These are phyloP conservation scores for Athalia circularis DNA, from an alignment of 2,888 invertebrate genomes.

Conservation along the genomic window DNA sequence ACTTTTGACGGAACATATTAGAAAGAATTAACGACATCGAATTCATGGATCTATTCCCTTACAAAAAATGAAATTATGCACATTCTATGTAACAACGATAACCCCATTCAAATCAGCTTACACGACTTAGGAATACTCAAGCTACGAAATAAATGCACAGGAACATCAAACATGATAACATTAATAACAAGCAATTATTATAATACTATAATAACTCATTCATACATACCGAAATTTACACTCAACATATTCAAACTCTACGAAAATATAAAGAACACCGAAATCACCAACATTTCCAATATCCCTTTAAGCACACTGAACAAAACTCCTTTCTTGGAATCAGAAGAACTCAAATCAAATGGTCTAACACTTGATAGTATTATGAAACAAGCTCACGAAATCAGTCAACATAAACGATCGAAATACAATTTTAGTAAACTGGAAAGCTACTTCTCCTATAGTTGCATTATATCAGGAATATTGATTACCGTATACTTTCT, in stretches of 20 bases:
- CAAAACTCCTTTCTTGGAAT: neutral
- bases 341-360: neutral
- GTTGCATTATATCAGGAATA: neutral
- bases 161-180: neutral
- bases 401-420: neutral
- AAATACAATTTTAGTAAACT: neutral
- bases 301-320: neutral
- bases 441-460: neutral
- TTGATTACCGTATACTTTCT: neutral
- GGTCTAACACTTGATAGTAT: neutral
- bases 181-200: neutral
- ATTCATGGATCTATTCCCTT: slow-evolving; percentile 4
- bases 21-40: slow-evolving; percentile 3
- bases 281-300: neutral
- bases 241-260: neutral
- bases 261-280: neutral
- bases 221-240: neutral
- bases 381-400: neutral
- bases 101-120: neutral
- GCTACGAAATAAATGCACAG: neutral
- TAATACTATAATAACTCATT: neutral
- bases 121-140: neutral
- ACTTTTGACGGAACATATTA: neutral
- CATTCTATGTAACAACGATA: neutral
- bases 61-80: neutral